Evolutionary conservation across 2,797 vertebrate species (phyloP).

Genomic region (Pyrocephalus nanus): DNA sequence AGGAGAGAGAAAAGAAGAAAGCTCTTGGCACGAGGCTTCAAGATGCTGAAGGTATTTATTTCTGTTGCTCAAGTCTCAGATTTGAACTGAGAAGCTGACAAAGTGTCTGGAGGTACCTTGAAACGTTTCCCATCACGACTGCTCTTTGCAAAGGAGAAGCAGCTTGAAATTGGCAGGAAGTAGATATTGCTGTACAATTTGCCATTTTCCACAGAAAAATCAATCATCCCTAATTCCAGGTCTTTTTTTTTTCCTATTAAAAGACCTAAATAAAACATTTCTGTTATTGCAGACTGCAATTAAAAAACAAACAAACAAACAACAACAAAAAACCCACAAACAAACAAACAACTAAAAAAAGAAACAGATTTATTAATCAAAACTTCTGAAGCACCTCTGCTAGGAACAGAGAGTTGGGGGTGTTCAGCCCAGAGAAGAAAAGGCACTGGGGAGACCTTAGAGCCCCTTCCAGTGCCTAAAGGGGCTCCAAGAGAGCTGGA

Average conservation of each 20-base stretch:
- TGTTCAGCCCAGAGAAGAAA: not conserved
- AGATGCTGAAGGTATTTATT: not conserved
- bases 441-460: not conserved
- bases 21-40: fast-evolving
- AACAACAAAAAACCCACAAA: too few species aligned
- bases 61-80: not conserved
- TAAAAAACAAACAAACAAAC: too few species aligned
- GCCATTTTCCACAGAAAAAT: not conserved
- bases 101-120: not conserved
- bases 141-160: not conserved
- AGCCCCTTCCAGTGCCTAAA: not conserved
- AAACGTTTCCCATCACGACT: not conserved
- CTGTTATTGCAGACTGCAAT: not conserved
- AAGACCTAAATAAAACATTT: not conserved
- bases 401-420: not conserved
- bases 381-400: not conserved
- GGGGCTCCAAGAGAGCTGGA: not conserved
- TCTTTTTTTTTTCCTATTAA: not conserved
- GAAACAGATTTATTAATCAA: not conserved
- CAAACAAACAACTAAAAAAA: not conserved
- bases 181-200: not conserved
- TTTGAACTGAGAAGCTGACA: not conserved
- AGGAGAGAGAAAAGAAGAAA: not conserved
- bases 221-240: not conserved
- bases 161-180: not conserved